phyloP scores from a whole-genome alignment of 2,888 invertebrate genomes.

The Phymatocera aterrima region DNA sequence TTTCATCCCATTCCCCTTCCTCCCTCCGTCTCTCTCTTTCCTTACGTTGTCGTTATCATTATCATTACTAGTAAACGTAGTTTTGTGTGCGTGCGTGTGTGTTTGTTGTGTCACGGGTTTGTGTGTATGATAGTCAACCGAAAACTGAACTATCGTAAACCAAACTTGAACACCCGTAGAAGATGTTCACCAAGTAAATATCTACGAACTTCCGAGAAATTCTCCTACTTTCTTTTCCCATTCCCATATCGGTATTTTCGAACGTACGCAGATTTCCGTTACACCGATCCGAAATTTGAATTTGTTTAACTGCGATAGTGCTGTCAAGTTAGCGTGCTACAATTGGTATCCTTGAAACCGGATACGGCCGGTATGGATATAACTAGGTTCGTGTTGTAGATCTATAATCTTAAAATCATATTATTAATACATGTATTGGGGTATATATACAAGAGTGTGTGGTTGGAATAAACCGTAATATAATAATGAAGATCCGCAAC shows the following conservation, averaged over 20 bases:
- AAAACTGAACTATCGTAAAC: slow-evolving; percentile 13
- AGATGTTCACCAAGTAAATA: neutral
- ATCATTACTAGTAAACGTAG: neutral
- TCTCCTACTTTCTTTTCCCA: neutral
- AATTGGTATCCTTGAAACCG: neutral
- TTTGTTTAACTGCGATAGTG: no score
- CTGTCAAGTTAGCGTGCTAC: neutral
- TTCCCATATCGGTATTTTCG: neutral
- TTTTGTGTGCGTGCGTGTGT: no score
- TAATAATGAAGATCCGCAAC: slow-evolving; percentile 55
- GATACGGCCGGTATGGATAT: neutral
- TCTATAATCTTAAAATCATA: neutral
- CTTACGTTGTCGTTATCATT: neutral
- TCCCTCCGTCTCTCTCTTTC: neutral
- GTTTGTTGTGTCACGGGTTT: neutral
- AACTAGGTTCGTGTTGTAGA: neutral
- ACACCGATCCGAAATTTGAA: neutral
- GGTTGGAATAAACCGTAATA: slow-evolving; percentile 28
- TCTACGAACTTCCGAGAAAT: neutral
- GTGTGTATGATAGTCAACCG: neutral
- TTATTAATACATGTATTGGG: neutral
- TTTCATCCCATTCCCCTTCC: neutral
- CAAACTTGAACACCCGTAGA: neutral
- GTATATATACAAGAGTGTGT: neutral
- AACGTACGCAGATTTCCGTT: neutral